Evolutionary conservation across 30 jellyfish, hydroid and myxozoan genomes (phyloP), one percentile per base, ranked within the genome.

Genomic region (Turritopsis dohrnii): DNA sequence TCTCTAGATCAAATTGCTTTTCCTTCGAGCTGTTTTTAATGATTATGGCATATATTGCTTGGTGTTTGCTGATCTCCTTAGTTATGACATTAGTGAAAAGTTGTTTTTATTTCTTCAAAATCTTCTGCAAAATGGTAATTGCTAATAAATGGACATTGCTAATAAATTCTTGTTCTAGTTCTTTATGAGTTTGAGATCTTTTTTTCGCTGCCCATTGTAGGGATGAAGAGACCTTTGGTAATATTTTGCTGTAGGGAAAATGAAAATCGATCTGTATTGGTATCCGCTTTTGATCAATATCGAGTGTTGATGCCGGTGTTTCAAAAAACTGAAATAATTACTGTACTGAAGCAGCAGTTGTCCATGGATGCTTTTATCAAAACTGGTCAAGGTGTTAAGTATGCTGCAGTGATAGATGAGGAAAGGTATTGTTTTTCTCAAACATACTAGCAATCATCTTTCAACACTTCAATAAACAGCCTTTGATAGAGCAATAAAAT

Each of bases 211-310:
- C 16, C n/a, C 28, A n/a, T 18, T 20, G 1, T 52, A 80, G 87
- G 52, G 18, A 21, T 21, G 26, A 80, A 18, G 83, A 54, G 82
- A n/a, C 82, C 81, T 20, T 87, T 89, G 18, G 53, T 89, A 53
- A 72, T 89, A 31, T 26, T 89, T 77, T 89, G 96, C 74, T 29
- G 87, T 7, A 89, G 93, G 52, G 93, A 84, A 31, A 84, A 85
- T 25, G 90, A 84, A 65, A 87, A 89, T 69, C 83, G 75, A 1
- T 89, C 96, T 21, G 84, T 54, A 52, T 71, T 89, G 52, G 93
- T 89, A 31, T 84, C 94, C 7, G 93, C 93, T 21, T 79, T 86
- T 76, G 93, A 89, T 65, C 66, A 73, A 26, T 89, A 66, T 41
- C 89, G 87, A 21, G 79, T 83, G 28, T 77, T 54, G 23, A 28